Base-by-base conservation (phyloP, 2,113 vertebrate species). In the Phaethon lepturus region DNA sequence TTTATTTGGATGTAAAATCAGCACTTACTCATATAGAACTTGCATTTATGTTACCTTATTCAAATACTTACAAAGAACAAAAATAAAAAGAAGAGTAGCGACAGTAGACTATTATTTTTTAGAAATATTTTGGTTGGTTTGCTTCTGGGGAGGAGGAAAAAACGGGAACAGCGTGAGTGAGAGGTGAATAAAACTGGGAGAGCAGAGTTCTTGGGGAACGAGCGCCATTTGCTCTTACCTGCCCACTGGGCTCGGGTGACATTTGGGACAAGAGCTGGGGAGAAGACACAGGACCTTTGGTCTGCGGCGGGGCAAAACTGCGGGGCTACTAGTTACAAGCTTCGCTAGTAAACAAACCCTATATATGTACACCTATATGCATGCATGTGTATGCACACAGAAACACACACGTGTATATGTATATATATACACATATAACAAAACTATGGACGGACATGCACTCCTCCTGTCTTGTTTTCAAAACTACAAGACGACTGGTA, bases 371-470 rank as follows among this genome's bases (percentile, higher is more conserved):
- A 13, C 5, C 4, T 3, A 2, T 1, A 5, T 9, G 18, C 20
- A 35, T 1, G 0, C 9, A 20, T n/a, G 25, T 31, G 26, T 0
- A 20, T 9, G 47, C 16, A 18, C 3, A 63, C 8, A 7, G 7
- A 45, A 26, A 29, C 35, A 25, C 0, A 2, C 3, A 2, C 5
- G 26, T 29, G 28, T 33, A 4, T 2, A 20, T 7, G 31, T 13
- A 8, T 38, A 8, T 38, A 38, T 38, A 38, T 38, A 29, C 8
- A 31, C 17, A 38, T 9, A 24, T 2, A 56, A 62, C 25, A 68
- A 29, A 53, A 38, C 5, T 73, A 74, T 17, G 35, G 58, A 44
- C 6, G 7, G 31, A 15, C 8, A 75, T 3, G 23, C 45, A 49
- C 31, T 78, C 64, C 79, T 63, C 5, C 69, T 85, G 53, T n/a